These are phyloP conservation scores for Chinchilla lanigera DNA, from an alignment of 2,113 vertebrate genomes.

Conservation along the genomic window DNA sequence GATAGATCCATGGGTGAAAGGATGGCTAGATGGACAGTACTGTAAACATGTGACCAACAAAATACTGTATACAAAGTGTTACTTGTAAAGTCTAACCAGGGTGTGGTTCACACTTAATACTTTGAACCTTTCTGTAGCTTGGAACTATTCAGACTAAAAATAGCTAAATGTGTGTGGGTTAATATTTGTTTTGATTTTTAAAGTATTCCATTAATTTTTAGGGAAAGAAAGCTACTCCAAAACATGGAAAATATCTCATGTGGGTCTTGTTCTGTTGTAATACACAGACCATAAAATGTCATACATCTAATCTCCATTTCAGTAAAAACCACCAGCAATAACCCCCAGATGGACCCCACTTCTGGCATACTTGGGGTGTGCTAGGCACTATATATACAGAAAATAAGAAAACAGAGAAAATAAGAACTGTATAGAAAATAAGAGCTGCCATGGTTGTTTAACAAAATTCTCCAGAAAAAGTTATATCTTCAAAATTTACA, in stretches of 20 bases:
- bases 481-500: not conserved
- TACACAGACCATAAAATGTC: not conserved
- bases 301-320: not conserved
- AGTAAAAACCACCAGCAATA: not conserved
- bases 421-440: not conserved
- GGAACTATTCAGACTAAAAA: not conserved
- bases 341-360: accelerated
- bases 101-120: not conserved
- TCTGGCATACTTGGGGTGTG: not conserved
- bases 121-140: not conserved
- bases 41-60: not conserved
- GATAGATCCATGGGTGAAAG: not conserved
- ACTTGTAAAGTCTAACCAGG: not conserved
- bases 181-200: slow-evolving; percentile 20
- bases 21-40: not conserved
- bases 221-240: not conserved
- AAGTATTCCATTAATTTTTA: slow-evolving; percentile 39
- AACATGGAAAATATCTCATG: not conserved
- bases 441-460: not conserved
- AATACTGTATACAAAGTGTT: not conserved
- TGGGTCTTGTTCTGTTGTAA: not conserved
- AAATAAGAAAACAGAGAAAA: not conserved
- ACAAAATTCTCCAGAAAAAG: not conserved
- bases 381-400: not conserved
- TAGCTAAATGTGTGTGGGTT: not conserved